Percentiles rank a stretch among this genome's conserved stretches.
Conservation (phyloP, 2,113 vertebrate genomes). For the Equus quagga region DNA sequence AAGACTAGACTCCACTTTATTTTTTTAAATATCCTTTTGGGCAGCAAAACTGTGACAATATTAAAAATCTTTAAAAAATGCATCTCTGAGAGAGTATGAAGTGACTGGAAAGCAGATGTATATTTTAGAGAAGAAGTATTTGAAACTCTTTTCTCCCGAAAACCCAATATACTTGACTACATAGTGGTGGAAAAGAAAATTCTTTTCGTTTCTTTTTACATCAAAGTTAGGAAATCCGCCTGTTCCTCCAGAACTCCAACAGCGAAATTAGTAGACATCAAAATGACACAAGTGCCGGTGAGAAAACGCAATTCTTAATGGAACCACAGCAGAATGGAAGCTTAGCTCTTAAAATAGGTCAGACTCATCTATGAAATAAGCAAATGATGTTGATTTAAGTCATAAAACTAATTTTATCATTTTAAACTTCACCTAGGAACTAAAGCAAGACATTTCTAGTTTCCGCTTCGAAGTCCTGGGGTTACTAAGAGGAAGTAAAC, state of each 20-base stretch:
- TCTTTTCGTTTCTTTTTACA: background rate
- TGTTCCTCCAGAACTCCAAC: background rate
- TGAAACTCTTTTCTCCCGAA: background rate
- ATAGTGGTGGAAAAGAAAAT: background rate
- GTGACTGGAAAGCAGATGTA: background rate
- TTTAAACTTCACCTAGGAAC: constrained; percentile 89
- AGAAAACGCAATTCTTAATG: background rate
- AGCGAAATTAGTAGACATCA: background rate
- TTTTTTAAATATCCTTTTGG: background rate
- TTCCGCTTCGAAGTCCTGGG: constrained; percentile 98
- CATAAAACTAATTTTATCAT: background rate
- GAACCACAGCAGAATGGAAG: background rate
- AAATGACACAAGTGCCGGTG: background rate
- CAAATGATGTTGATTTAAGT: background rate
- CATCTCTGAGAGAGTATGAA: background rate
- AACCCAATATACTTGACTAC: background rate
- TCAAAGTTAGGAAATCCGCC: background rate
- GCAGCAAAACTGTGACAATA: background rate
- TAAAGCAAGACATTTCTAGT: constrained; percentile 99
- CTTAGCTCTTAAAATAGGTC: background rate
- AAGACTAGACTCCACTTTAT: background rate
- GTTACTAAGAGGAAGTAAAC: constrained; percentile 91
- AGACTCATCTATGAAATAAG: background rate
- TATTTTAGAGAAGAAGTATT: background rate
- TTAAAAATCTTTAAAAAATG: background rate